Base-by-base conservation (phyloP, 2,797 vertebrate genomes). In the Acrossocheilus wenchowensis region DNA sequence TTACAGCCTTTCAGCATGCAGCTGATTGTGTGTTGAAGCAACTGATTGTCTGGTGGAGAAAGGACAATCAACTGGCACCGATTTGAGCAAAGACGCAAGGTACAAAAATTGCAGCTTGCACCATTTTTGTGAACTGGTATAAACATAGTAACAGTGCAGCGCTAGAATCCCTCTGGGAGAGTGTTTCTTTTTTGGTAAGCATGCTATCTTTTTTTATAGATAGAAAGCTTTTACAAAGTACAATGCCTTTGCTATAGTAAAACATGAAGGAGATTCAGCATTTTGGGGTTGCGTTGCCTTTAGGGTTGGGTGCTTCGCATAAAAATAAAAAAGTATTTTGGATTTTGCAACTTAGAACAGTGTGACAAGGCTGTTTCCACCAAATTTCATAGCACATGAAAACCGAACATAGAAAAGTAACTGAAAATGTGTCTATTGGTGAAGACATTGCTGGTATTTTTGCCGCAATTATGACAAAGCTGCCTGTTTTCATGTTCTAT, bases 1-100 rank as follows among this genome's bases (percentile, higher is more conserved):
- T 62, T 50, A 17, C 41, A n/a, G 43, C 30, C 19, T 75, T 34
- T 71, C 48, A 39, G n/a, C 11, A 14, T 82, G 41, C 62, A 21
- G 19, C 54, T n/a, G 82, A 82, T 82, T 82, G 57, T 81, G 41
- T 5, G 10, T 23, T 62, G 30, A 78, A 60, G 60, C n/a, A 54
- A 43, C 39, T 34, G 45, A 48, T 57, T 43, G 6, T 68, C 62
- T n/a, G 54, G 21, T 19, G 36, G 17, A 62, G 52, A 68, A 60
- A 62, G 54, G 34, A 86, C 50, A 75, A 74, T 68, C 48, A 81
- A 10, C 45, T 81, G 64, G 21, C 45, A 75, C 34, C 1, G 30
- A 84, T 68, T 84, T 84, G 2, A 84, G 57, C 9, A 45, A 36
- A 84, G 72, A 45, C 3, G 3, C 21, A 36, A 75, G 43, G 30